These are phyloP conservation scores for Calidris pugnax DNA, from an alignment of 2,113 vertebrate genomes.

Conservation along the genomic window DNA sequence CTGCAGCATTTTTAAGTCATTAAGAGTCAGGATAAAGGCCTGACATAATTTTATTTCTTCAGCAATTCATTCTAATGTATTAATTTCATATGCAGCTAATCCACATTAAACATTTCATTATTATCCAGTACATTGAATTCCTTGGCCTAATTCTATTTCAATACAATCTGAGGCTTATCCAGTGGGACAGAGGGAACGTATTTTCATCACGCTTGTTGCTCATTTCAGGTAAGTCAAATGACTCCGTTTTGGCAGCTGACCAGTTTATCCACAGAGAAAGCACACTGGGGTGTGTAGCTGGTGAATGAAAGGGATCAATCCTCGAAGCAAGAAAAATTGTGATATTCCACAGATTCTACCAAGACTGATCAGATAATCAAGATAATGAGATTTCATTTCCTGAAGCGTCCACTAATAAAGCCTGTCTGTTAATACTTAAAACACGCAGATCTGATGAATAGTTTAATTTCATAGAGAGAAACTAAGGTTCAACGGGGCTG, in stretches of 20 bases:
- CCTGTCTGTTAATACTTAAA: neutral
- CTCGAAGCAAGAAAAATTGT: neutral
- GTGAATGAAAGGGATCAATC: neutral
- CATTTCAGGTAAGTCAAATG: slow-evolving; percentile 5
- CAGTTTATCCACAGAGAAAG: neutral
- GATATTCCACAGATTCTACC: neutral
- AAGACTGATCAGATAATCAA: neutral
- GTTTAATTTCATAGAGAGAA: neutral
- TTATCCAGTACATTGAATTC: slow-evolving; percentile 43
- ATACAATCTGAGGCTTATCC: neutral
- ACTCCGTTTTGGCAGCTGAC: slow-evolving; percentile 26
- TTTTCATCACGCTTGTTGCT: slow-evolving; percentile 23
- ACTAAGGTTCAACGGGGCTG: neutral
- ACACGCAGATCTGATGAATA: neutral
- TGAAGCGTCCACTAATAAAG: neutral
- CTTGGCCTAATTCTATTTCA: slow-evolving; percentile 39
- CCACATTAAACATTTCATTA: slow-evolving; percentile 55
- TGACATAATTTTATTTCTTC: slow-evolving; percentile 16
- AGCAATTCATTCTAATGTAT: slow-evolving; percentile 34
- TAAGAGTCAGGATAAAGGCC: slow-evolving; percentile 23
- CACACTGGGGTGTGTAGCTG: neutral
- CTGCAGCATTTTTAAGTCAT: neutral
- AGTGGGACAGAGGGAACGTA: slow-evolving; percentile 28
- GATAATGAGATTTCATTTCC: neutral
- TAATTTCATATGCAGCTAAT: slow-evolving; percentile 55